phyloP scores from a whole-genome alignment of 2,797 vertebrate species.

The Huso huso region DNA sequence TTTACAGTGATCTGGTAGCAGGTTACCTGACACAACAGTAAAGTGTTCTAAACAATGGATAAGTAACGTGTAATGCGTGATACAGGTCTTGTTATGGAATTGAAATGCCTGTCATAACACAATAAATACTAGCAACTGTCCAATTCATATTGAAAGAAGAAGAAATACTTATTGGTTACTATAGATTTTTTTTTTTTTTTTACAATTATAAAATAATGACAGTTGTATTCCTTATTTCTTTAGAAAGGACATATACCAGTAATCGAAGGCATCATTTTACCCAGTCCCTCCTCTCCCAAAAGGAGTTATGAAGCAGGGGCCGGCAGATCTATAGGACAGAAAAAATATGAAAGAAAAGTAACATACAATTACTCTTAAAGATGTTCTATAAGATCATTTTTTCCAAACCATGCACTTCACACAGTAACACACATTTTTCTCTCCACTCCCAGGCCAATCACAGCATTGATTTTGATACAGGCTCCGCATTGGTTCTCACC shows the following conservation, averaged over 20 bases:
- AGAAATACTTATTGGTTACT: no score
- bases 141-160: no score
- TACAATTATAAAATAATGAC: slow-evolving; percentile 22
- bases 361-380: slow-evolving; percentile 17
- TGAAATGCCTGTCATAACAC: no score
- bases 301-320: slow-evolving; percentile 42
- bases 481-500: slow-evolving; percentile 91
- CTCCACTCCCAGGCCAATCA: slow-evolving; percentile 72
- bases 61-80: no score
- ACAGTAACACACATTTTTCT: not conserved
- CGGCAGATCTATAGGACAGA: slow-evolving; percentile 48
- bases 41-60: no score
- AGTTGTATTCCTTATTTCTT: slow-evolving; percentile 48
- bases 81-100: no score
- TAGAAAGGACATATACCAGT: slow-evolving; percentile 54
- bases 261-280: slow-evolving; percentile 36
- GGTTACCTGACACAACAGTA: no score
- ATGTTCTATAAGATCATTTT: no score
- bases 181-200: not conserved
- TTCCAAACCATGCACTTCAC: no score
- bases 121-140: no score
- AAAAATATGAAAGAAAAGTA: slow-evolving; percentile 59
- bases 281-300: slow-evolving; percentile 3
- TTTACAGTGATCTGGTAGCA: no score
- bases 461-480: slow-evolving; percentile 84